Evolutionary conservation across 2,113 vertebrate species (phyloP).

Genomic region (Macheiramphus alcinus): DNA sequence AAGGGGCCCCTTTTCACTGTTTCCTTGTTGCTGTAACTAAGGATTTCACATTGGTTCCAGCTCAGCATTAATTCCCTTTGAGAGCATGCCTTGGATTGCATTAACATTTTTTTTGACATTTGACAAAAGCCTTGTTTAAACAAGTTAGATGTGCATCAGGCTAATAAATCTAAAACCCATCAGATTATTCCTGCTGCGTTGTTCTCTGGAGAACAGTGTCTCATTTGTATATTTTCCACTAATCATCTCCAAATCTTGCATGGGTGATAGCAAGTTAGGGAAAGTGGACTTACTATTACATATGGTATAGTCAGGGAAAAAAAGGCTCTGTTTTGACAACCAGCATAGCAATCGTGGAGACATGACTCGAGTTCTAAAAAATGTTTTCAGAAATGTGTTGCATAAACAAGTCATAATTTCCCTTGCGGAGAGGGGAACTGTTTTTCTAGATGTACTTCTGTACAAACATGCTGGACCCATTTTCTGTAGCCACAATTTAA

Average conservation of each 20-base stretch:
- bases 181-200: neutral
- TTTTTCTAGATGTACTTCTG: slow-evolving; percentile 36
- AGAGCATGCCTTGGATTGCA: slow-evolving; percentile 38
- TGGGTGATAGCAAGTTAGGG: slow-evolving; percentile 37
- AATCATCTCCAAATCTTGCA: slow-evolving; percentile 24
- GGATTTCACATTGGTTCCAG: neutral
- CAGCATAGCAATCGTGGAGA: slow-evolving; percentile 40
- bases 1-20: neutral
- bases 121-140: slow-evolving; percentile 51
- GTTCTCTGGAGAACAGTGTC: slow-evolving; percentile 29
- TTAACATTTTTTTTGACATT: neutral
- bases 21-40: slow-evolving; percentile 3
- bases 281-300: slow-evolving; percentile 39
- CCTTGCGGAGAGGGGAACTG: slow-evolving; percentile 6
- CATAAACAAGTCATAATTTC: slow-evolving; percentile 64
- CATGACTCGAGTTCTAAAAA: slow-evolving; percentile 61
- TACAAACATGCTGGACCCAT: neutral
- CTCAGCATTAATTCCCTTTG: slow-evolving; percentile 36
- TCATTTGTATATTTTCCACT: slow-evolving; percentile 50
- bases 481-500: neutral
- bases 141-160: slow-evolving; percentile 39
- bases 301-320: slow-evolving; percentile 40
- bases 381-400: slow-evolving; percentile 64
- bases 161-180: slow-evolving; percentile 16
- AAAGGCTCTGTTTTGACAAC: slow-evolving; percentile 65